Evolutionary conservation across 2,888 invertebrate species (phyloP).

Genomic region (Phorcus lineatus): DNA sequence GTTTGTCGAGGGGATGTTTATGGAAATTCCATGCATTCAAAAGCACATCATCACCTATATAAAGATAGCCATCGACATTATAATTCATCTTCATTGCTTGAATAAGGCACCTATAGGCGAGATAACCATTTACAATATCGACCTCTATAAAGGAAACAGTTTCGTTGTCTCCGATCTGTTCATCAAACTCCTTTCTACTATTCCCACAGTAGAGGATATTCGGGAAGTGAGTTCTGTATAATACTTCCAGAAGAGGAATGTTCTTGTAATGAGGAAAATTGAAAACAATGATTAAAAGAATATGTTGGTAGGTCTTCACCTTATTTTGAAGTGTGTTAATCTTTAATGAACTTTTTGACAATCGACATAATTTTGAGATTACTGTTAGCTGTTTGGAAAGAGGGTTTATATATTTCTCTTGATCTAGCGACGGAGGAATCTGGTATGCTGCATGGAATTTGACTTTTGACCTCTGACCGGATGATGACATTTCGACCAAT

Average conservation of each 20-base stretch:
- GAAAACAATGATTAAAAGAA: conserved; percentile 28
- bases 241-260: neutral
- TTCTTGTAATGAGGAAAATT: conserved; percentile 3
- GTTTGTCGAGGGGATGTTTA: neutral
- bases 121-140: neutral
- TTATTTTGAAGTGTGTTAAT: neutral
- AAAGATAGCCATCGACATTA: conserved; percentile 41
- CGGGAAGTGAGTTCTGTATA: conserved; percentile 18
- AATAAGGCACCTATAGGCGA: conserved; percentile 30
- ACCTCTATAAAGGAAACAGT: conserved; percentile 23
- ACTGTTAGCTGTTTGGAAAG: too few species aligned
- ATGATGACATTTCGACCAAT: neutral
- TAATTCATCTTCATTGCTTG: conserved; percentile 42
- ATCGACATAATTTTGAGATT: neutral
- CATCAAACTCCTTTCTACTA: neutral
- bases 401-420: too few species aligned
- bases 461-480: conserved; percentile 31
- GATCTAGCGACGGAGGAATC: neutral
- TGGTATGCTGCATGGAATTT: neutral
- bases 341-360: neutral
- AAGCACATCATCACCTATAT: conserved; percentile 39
- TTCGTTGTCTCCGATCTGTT: neutral
- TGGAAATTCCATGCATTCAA: conserved; percentile 20
- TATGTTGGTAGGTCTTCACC: neutral
- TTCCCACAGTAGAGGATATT: conserved; percentile 29